Evolutionary conservation across 30 jellyfish, hydroid and myxozoan genomes (phyloP).

Genomic region (Hydra vulgaris): DNA sequence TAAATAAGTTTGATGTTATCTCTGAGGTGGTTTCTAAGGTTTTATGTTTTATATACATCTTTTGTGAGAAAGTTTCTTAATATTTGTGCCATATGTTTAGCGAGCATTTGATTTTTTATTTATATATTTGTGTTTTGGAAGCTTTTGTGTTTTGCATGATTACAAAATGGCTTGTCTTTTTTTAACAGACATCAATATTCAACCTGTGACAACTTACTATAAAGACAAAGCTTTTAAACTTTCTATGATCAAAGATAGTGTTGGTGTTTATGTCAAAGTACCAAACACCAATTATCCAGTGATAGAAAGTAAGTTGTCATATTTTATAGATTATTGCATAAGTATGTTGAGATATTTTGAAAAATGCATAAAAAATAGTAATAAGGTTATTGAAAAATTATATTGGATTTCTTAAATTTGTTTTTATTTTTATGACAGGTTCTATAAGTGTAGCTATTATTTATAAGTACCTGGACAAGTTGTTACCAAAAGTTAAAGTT

Average conservation of each 20-base stretch:
- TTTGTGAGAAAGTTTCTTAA: not conserved
- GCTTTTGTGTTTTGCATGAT: too few relatives aligned
- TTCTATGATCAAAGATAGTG: not conserved
- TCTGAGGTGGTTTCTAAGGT: not conserved
- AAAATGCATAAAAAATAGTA: too few relatives aligned
- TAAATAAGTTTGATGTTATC: not conserved
- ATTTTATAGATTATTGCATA: not conserved
- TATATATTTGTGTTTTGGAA: too few relatives aligned
- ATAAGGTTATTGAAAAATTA: too few relatives aligned
- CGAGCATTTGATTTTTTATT: too few relatives aligned
- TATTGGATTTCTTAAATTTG: not conserved
- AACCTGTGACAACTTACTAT: slow-evolving; percentile 3
- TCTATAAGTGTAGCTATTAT: slow-evolving; percentile 23
- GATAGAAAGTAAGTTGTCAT: slow-evolving; percentile 10
- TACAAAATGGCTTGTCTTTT: too few relatives aligned
- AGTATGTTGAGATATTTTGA: not conserved
- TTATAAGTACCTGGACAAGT: slow-evolving; percentile 34
- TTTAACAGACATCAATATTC: slow-evolving; percentile 9
- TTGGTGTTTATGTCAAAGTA: not conserved
- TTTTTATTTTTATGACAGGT: not conserved
- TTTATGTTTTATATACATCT: not conserved
- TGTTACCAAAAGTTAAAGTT: slow-evolving; percentile 12
- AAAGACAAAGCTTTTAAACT: not conserved
- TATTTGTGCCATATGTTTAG: too few relatives aligned
- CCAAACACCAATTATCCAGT: slow-evolving; percentile 12